Percentiles rank a stretch among this genome's conserved stretches.
These are phyloP conservation scores for Drosophila biarmipes DNA, from an alignment of 1,140 invertebrate species.

Conservation along the genomic window DNA sequence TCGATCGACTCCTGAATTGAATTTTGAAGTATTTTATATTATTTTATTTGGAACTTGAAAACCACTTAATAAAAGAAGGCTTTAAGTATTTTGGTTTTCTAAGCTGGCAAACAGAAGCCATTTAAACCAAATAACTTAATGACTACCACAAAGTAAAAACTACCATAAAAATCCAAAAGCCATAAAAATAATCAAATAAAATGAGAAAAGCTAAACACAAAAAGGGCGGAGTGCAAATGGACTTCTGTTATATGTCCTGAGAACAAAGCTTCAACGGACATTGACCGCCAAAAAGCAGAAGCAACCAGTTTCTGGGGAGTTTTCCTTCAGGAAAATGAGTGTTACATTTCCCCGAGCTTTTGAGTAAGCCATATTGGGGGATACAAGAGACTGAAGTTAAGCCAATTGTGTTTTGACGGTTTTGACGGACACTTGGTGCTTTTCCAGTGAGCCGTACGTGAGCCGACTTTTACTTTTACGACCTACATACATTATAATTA, in stretches of 20 bases:
- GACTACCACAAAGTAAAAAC: slow-evolving; percentile 27
- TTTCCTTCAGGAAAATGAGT: background rate
- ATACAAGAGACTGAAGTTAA: slow-evolving; percentile 63
- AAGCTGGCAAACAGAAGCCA: slow-evolving; percentile 11
- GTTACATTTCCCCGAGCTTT: background rate
- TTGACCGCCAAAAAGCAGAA: slow-evolving; percentile 21
- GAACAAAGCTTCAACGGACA: slow-evolving; percentile 30
- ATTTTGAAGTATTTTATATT: slow-evolving; percentile 1
- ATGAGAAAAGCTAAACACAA: slow-evolving; percentile 4
- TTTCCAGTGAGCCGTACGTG: slow-evolving; percentile 46
- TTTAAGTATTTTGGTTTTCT: background rate
- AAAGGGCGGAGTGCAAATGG: slow-evolving; percentile 11
- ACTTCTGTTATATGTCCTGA: slow-evolving; percentile 33
- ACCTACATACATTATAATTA: slow-evolving; percentile 78
- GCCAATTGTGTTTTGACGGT: slow-evolving; percentile 38
- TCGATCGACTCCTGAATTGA: slow-evolving; percentile 3
- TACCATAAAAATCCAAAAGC: slow-evolving; percentile 66
- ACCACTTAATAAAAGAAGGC: too few species aligned
- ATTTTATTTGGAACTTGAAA: background rate
- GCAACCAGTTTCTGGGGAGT: background rate
- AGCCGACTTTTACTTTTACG: slow-evolving; percentile 70
- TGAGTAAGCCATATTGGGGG: slow-evolving; percentile 65
- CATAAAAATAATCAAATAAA: slow-evolving; percentile 73
- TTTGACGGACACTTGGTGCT: slow-evolving; percentile 45
- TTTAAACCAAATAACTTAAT: slow-evolving; percentile 46